A percentile compares a stretch with the other conserved stretches of the same genome.
Conservation (phyloP, 2,113 vertebrate genomes). For the Pardalotus punctatus region DNA sequence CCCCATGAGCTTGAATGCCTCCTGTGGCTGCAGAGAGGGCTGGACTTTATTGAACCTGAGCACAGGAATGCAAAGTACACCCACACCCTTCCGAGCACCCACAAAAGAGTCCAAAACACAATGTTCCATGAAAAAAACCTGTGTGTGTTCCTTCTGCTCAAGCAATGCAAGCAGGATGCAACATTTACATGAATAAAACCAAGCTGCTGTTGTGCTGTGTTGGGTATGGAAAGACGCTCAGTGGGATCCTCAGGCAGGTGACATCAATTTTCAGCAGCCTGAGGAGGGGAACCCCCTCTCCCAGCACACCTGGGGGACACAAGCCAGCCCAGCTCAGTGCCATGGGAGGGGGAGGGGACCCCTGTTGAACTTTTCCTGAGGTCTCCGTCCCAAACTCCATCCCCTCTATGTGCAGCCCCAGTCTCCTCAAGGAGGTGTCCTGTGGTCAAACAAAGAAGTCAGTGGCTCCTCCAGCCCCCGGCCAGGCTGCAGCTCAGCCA, state of each 20-base stretch:
- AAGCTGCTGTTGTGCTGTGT: not conserved
- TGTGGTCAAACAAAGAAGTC: not conserved
- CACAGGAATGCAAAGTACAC: not conserved
- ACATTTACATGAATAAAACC: not conserved
- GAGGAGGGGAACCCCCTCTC: constrained; percentile 48
- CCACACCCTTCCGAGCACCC: fast-evolving
- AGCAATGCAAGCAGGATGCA: not conserved
- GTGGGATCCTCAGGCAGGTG: not conserved
- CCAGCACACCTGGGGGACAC: constrained; percentile 40
- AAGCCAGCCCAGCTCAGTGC: not conserved
- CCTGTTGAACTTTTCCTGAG: not conserved
- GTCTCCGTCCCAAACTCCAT: not conserved
- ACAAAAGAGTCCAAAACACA: not conserved
- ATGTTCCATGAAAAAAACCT: fast-evolving
- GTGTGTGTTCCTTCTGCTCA: not conserved
- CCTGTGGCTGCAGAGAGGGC: not conserved
- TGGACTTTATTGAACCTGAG: constrained; percentile 17
- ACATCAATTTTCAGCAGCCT: constrained; percentile 66
- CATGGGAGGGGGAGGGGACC: fast-evolving
- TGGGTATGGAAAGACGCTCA: fast-evolving
- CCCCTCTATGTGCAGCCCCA: not conserved
- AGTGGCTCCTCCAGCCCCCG: not conserved
- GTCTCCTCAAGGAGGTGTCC: constrained; percentile 17
- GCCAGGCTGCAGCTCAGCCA: not conserved
- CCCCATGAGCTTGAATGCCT: not conserved